Conservation (phyloP, 2,888 invertebrate species). For the Cancer borealis region DNA sequence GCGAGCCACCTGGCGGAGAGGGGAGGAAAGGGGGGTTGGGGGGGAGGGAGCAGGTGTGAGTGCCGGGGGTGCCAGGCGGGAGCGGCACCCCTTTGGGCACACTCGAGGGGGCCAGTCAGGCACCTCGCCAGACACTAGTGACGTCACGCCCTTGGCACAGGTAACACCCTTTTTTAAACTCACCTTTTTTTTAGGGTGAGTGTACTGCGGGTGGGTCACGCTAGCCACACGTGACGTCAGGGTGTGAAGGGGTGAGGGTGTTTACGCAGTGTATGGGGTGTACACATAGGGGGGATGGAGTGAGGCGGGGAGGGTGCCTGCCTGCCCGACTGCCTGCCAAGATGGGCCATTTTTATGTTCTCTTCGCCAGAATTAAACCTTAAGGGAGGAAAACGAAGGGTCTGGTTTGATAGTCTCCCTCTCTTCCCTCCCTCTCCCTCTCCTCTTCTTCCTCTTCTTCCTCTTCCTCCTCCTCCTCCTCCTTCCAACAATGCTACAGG, state of each 20-base stretch:
- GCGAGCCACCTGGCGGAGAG: constrained; percentile 4
- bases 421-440: constrained; percentile 1
- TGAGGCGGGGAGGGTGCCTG: neutral
- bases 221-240: constrained; percentile 34
- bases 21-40: neutral
- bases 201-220: constrained; percentile 34
- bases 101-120: constrained; percentile 36
- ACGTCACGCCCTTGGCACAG: constrained; percentile 16
- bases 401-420: constrained; percentile 17
- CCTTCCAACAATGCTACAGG: constrained; percentile 31
- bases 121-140: constrained; percentile 29
- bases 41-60: neutral
- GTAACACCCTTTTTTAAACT: neutral
- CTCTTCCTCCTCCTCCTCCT: neutral
- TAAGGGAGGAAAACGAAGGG: neutral
- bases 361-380: constrained; percentile 30
- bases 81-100: constrained; percentile 27
- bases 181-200: neutral
- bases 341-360: constrained; percentile 34
- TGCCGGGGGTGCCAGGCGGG: neutral
- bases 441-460: neutral
- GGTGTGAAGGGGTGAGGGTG: constrained; percentile 10
- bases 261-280: constrained; percentile 11
- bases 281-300: neutral
- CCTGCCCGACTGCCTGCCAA: neutral